Conservation (phyloP, 2,888 invertebrate genomes). For the Rotaria macrura region DNA sequence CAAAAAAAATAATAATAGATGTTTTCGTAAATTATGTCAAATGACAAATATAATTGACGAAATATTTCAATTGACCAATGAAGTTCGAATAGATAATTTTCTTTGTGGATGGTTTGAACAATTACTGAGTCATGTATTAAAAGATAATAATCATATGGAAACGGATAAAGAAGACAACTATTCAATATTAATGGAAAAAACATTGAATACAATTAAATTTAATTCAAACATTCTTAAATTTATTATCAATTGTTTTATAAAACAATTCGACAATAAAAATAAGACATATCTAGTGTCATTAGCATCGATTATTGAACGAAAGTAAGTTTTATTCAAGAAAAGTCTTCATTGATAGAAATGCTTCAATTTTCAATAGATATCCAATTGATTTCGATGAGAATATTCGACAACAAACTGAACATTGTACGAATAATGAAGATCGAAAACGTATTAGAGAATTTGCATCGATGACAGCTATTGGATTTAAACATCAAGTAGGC, state of each 20-base stretch:
- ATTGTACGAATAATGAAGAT: background rate
- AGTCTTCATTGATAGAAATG: background rate
- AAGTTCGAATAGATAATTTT: background rate
- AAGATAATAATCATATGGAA: slow-evolving; percentile 13
- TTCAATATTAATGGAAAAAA: background rate
- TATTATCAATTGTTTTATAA: background rate
- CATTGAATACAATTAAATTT: slow-evolving; percentile 4
- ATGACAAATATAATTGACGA: background rate
- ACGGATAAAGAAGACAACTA: background rate
- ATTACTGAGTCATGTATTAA: background rate
- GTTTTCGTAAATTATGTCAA: slow-evolving; percentile 3
- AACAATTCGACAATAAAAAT: background rate
- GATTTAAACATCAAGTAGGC: slow-evolving; percentile 9
- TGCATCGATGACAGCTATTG: background rate
- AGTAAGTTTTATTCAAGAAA: background rate
- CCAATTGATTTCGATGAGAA: background rate
- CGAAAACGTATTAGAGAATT: slow-evolving; percentile 9
- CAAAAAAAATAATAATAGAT: no score
- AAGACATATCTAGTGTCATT: background rate
- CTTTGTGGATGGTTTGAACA: background rate
- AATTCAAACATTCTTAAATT: background rate
- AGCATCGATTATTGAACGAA: background rate
- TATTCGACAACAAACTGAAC: background rate
- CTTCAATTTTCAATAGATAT: no score
- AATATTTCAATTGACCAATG: background rate